Base-by-base conservation (phyloP, 2,888 invertebrate genomes). In the Diarsia mendica region DNA sequence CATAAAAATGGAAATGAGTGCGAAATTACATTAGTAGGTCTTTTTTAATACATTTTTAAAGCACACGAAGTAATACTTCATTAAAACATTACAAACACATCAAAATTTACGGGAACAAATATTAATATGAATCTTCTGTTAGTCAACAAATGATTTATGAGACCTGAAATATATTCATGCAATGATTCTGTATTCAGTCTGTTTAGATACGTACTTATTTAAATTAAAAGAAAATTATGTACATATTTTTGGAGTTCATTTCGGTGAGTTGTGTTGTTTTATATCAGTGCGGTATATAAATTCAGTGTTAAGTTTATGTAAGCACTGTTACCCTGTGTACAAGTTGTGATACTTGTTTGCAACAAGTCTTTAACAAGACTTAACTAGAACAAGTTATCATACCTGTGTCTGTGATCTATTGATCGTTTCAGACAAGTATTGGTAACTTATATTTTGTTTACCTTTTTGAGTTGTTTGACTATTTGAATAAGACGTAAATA, bases 1-100 rank as follows among this genome's bases (percentile, higher is more conserved):
- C 85, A 84, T 84, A 84, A 84, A 75, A 66, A 84, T 82, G 80
- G 68, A 84, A 84, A 80, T 84, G 49, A 58, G 64, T 49, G 3
- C 20, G n/a, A 75, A 71, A 81, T 64, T 46, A 77, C n/a, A 51
- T 77, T 70, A 72, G 53, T 58, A 64, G 53, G 44, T 72, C n/a
- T 53, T 68, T 71, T 70, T 67, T 67, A 65, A 69, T 67, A 77
- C 53, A 23, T 78, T 20, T 28, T 33, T 66, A 77, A 48, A 79
- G 58, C 8, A 15, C 44, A 67, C 46, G 33, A 11, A 51, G 44
- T n/a, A 39, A 55, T 39, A 39, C 39, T 44, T 28, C 15, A 81
- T 65, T 49, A 66, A 23, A 55, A 58, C 33, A 60, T 69, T 49
- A 55, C 10, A 73, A 64, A 53, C 44, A 60, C 53, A 71, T 71